Conservation (phyloP, 2,797 vertebrate species). For the Gambusia yucatana region DNA sequence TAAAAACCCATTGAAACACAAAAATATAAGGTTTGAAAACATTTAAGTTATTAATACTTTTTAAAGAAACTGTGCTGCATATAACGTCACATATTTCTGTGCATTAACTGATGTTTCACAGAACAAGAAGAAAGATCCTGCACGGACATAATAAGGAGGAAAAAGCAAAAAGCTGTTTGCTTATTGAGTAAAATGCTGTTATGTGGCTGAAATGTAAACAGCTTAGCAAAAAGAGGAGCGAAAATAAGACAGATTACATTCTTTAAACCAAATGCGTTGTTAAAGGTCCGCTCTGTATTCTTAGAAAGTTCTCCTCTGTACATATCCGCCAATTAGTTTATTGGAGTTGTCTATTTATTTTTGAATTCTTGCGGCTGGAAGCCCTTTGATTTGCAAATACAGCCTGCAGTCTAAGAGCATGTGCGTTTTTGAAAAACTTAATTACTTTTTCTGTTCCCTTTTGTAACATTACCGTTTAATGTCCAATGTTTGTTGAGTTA, state of each 20-base stretch:
- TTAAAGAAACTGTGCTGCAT: slow-evolving; percentile 21
- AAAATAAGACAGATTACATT: slow-evolving; percentile 78
- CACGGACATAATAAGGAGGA: slow-evolving; percentile 46
- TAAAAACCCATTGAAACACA: background rate
- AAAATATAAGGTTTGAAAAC: background rate
- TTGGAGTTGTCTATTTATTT: slow-evolving; percentile 85
- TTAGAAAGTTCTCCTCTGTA: slow-evolving; percentile 84
- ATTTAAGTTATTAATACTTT: slow-evolving; percentile 34
- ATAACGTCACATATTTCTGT: slow-evolving; percentile 28
- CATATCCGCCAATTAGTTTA: slow-evolving; percentile 86
- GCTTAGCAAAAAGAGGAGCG: slow-evolving; percentile 75
- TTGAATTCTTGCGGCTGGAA: slow-evolving; percentile 78
- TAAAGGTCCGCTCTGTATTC: slow-evolving; percentile 80
- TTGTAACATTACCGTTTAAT: slow-evolving; percentile 88
- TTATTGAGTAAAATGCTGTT: slow-evolving; percentile 67
- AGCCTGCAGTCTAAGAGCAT: slow-evolving; percentile 81
- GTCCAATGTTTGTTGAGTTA: slow-evolving; percentile 86
- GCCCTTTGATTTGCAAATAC: slow-evolving; percentile 87
- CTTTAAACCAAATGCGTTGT: slow-evolving; percentile 75
- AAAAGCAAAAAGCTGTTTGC: slow-evolving; percentile 47
- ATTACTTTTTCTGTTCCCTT: slow-evolving; percentile 89
- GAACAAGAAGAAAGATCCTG: slow-evolving; percentile 60
- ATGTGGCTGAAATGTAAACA: slow-evolving; percentile 79
- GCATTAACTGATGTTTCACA: slow-evolving; percentile 50
- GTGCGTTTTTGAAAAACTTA: slow-evolving; percentile 86